A percentile compares a stretch with the other conserved stretches of the same genome.
phyloP scores from a whole-genome alignment of 2,888 invertebrate species.

The Drosophila atroscutellata region DNA sequence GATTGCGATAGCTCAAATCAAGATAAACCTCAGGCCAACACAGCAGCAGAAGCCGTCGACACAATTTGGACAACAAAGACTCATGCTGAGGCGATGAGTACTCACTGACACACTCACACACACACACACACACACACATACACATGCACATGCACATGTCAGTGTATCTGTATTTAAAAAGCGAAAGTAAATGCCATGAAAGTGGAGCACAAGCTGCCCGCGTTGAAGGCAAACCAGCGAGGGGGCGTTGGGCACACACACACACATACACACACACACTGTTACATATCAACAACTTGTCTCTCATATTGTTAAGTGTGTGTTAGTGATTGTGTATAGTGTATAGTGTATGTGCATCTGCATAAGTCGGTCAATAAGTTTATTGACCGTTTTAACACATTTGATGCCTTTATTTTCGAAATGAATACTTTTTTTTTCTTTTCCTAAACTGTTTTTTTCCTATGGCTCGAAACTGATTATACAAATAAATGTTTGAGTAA shows the following conservation, averaged over 20 bases:
- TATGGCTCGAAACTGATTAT: slow-evolving; percentile 49
- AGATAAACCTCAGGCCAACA: slow-evolving; percentile 56
- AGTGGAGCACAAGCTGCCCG: slow-evolving; percentile 70
- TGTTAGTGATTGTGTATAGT: neutral
- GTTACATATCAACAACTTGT: neutral
- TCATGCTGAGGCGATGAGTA: slow-evolving; percentile 44
- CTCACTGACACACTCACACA: slow-evolving; percentile 18
- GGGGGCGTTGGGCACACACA: slow-evolving; percentile 59
- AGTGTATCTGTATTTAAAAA: slow-evolving; percentile 49
- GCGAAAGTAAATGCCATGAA: slow-evolving; percentile 76
- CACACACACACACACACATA: slow-evolving; percentile 5
- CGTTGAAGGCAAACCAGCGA: slow-evolving; percentile 67
- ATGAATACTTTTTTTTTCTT: slow-evolving; percentile 45
- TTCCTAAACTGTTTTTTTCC: slow-evolving; percentile 29
- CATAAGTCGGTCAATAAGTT: slow-evolving; percentile 76
- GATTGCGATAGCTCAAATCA: slow-evolving; percentile 63
- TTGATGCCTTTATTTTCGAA: slow-evolving; percentile 54
- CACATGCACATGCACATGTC: neutral
- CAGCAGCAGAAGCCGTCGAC: slow-evolving; percentile 52
- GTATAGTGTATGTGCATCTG: slow-evolving; percentile 37
- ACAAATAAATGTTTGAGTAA: slow-evolving; percentile 47
- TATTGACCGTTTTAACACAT: slow-evolving; percentile 71
- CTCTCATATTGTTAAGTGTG: slow-evolving; percentile 3
- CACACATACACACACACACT: slow-evolving; percentile 12
- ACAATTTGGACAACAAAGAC: slow-evolving; percentile 46